Evolutionary conservation across 37 sponge, comb jelly and placozoan species (phyloP), one percentile per base, ranked within the genome.

Genomic region (Corticium candelabrum): DNA sequence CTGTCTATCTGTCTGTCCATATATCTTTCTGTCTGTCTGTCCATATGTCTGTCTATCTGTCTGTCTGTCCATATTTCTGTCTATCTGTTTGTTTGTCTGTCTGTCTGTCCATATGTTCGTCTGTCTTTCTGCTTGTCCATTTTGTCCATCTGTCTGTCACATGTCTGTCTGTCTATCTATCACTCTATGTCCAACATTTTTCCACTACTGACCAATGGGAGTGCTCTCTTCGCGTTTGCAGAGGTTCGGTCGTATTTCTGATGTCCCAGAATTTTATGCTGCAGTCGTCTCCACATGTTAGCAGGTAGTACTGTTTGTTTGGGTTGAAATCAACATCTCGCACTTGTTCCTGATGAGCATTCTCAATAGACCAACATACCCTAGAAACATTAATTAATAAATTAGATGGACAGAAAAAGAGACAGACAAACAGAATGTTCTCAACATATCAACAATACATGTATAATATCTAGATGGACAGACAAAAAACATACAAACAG

Each of bases 241-340:
- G 86, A n/a, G 95, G 95, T n/a, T 74, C 34, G 1, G 56, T 41
- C 3, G 83, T 77, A 62, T 91, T 85, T 7, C 99, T 68, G 4
- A 76, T 39, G 80, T 97, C 99, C 99, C 99, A 97, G 82, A 91
- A 97, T 77, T 91, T 88, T 37, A 87, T 79, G 0, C 62, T 68
- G 38, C 99, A 97, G 87, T 97, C 99, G 68, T 97, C 99, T 2
- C 99, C 99, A 83, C 99, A 94, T 3, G 99, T 85, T 40, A 87
- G 90, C 74, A 97, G 81, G 79, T 88, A 79, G 74, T 94, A 85
- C 69, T 85, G 89, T 57, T 84, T 85, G 89, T 97, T 93, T n/a
- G 99, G 99, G 56, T 97, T 97, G 78, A 80, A 97, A 62, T 97
- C 99, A 34, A 89, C 33, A 56, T 91, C 90, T 37, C 93, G 69